Conservation (phyloP, 2,797 vertebrate species). For the Sebastes cheni region DNA sequence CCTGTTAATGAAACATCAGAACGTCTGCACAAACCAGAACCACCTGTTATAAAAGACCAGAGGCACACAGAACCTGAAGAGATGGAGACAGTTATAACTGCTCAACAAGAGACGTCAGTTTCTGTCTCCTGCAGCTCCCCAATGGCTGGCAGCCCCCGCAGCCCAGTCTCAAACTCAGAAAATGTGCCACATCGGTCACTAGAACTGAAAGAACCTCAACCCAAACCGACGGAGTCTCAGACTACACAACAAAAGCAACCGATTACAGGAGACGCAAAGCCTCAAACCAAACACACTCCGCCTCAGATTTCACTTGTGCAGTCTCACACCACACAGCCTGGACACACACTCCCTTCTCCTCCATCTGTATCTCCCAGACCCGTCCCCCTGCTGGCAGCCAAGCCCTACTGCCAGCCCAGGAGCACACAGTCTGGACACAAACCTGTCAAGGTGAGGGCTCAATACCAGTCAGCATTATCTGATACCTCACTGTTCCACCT, state of each 20-base stretch:
- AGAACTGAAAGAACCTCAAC: conserved; percentile 14
- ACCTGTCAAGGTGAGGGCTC: conserved; percentile 87
- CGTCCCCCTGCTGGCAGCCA: conserved; percentile 92
- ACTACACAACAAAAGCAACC: neutral
- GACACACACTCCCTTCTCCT: conserved; percentile 74
- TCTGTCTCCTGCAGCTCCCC: conserved; percentile 9
- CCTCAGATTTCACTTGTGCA: conserved; percentile 25
- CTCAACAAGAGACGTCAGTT: conserved; percentile 1
- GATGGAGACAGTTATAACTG: neutral
- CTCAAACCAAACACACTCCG: conserved; percentile 17
- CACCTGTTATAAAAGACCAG: neutral
- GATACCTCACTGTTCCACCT: neutral
- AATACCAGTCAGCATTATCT: neutral
- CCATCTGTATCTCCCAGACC: conserved; percentile 82
- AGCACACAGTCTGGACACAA: conserved; percentile 86
- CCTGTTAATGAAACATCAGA: conserved; percentile 13
- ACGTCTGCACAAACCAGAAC: conserved; percentile 22
- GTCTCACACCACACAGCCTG: conserved; percentile 53
- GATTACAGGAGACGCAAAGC: neutral
- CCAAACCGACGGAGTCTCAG: conserved; percentile 10
- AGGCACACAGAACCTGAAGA: conserved; percentile 11
- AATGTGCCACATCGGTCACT: conserved; percentile 17
- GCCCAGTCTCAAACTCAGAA: conserved; percentile 28
- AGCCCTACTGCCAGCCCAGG: conserved; percentile 93
- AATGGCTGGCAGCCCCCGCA: neutral